Base-by-base conservation (phyloP, 2,888 invertebrate species). In the Mesorhabditis spiculigera region DNA sequence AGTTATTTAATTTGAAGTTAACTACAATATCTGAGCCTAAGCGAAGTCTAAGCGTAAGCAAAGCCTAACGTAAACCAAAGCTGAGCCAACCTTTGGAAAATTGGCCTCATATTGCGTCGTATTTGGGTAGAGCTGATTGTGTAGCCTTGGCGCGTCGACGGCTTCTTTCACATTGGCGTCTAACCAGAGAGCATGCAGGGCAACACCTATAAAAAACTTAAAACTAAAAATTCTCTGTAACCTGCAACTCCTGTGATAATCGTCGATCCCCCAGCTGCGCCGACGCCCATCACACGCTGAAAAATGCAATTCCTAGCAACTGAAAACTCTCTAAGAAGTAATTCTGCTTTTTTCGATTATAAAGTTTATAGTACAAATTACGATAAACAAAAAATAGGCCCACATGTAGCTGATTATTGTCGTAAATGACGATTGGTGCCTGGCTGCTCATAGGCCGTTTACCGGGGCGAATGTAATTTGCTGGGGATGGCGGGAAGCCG, bases 371-470 rank as follows among this genome's bases (percentile, higher is more conserved):
- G 28, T 28, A 28, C 28, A 28, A 28, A 28, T 1, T 28, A 28
- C 28, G 28, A 28, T 28, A 28, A 28, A 28, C 28, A 28, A 28
- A 28, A 28, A 28, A 28, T 28, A 28, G 28, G 28, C 28, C 28
- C 28, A 93, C 92, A 93, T 93, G 93, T 84, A 91, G 91, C 81
- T 92, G 91, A 86, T 93, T 93, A 86, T 61, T 86, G 78, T 92
- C 90, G 4, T 92, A 87, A n/a, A 95, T 88, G 67, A 96, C 90
- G 13, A 91, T 89, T 0, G 95, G 95, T 73, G 91, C 91, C 93
- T 94, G 95, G 0, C 94, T 94, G 41, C 94, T 94, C 81, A 94
- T 88, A 0, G 95, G 93, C 50, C 92, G 89, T 84, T 93, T 92
- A 4, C 91, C 91, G 0, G 94, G 92, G 43, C 87, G 88, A 66